Conservation (phyloP, 2,888 invertebrate species). For the Belgica antarctica region DNA sequence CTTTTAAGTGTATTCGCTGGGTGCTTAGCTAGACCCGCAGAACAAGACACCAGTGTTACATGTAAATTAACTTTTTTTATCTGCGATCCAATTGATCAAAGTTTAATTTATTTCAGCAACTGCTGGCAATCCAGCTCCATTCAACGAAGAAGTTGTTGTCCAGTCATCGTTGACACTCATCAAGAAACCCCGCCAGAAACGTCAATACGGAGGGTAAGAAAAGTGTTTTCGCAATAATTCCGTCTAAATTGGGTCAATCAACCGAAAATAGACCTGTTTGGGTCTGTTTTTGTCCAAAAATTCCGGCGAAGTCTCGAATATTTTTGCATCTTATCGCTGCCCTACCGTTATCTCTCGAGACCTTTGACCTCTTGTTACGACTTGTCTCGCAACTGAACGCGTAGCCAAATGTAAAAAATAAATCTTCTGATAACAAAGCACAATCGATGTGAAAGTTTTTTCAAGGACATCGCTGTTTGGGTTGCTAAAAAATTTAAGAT, state of each 20-base stretch:
- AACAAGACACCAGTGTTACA: background rate
- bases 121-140: background rate
- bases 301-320: no score
- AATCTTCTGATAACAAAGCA: no score
- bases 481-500: no score
- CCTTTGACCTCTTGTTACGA: constrained; percentile 14
- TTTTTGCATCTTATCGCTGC: background rate
- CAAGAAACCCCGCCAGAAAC: constrained; percentile 27
- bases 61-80: constrained; percentile 4
- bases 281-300: no score
- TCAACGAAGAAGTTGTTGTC: constrained; percentile 57
- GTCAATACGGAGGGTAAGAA: constrained; percentile 35
- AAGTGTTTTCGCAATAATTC: no score
- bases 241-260: no score
- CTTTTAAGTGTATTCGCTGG: background rate
- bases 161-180: constrained; percentile 57
- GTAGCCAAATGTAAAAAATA: no score
- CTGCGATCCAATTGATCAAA: constrained; percentile 7
- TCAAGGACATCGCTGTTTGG: no score
- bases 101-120: constrained; percentile 31
- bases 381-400: background rate
- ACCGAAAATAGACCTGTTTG: no score
- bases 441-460: no score
- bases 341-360: background rate
- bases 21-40: constrained; percentile 4